Conservation (phyloP, 2,888 invertebrate species). For the Diploptera punctata region DNA sequence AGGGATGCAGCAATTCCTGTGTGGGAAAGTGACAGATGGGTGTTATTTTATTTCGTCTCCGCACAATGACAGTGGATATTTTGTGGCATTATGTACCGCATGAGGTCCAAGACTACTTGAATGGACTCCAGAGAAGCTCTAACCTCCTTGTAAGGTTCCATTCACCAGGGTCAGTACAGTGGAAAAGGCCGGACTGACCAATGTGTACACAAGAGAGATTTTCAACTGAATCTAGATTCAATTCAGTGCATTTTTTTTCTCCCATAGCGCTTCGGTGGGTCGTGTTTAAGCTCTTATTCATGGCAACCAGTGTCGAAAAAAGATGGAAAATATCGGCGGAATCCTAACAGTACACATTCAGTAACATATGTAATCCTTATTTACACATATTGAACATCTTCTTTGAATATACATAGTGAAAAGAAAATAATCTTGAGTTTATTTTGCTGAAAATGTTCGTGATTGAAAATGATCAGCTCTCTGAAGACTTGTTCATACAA, state of each 20-base stretch:
- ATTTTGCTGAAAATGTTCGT: too few relatives aligned
- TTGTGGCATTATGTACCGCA: slow-evolving; percentile 7
- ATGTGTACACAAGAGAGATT: not conserved
- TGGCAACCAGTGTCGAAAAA: too few relatives aligned
- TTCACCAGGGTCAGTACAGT: not conserved
- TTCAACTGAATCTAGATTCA: not conserved
- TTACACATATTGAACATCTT: too few relatives aligned
- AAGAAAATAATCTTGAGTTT: too few relatives aligned
- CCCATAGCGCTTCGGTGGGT: not conserved
- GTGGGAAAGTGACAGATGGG: not conserved
- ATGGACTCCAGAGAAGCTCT: not conserved
- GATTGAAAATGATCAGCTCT: too few relatives aligned
- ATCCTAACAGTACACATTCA: too few relatives aligned
- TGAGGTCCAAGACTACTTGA: not conserved
- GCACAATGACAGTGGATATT: not conserved
- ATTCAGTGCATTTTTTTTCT: not conserved
- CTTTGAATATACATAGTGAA: too few relatives aligned
- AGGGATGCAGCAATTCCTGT: not conserved
- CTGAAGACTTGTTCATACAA: too few relatives aligned
- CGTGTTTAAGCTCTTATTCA: not conserved
- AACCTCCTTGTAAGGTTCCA: not conserved
- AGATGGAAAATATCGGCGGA: too few relatives aligned
- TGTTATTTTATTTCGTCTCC: not conserved
- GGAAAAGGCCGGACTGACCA: slow-evolving; percentile 13
- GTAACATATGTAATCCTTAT: too few relatives aligned